Evolutionary conservation across 2,113 vertebrate genomes (phyloP), one percentile per base, ranked within the genome.

Genomic region (Pollimyrus isidori): DNA sequence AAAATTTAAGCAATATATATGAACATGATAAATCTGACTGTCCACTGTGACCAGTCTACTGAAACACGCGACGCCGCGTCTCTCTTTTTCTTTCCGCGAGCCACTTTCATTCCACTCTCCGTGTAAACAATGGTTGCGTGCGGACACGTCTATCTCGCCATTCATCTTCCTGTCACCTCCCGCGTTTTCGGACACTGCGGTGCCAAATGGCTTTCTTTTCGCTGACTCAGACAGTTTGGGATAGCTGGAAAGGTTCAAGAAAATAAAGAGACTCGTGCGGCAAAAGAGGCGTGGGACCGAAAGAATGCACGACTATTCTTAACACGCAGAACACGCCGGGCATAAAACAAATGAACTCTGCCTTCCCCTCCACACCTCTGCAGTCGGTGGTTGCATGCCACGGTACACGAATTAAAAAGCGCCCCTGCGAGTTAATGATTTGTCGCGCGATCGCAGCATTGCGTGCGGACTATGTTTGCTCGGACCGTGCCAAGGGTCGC

Each of bases 391-490:
- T 52, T 49, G 52, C 91, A 90, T 89, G 92, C 89, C 89, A 89
- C 45, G 26, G 82, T 87, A 89, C 10, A 1, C 73, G 73, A 39
- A 80, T 80, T 80, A 13, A 23, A 84, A 89, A 92, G 91, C 92
- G 91, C 92, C 94, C 93, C 93, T 93, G 46, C 87, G 94, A 92
- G 94, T 96, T 96, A 96, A 96, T 95, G 93, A 96, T 96, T 90
- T 95, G 94, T 93, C 93, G 90, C 90, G 83, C 82, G 83, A 89
- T 26, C 91, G 62, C 86, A 88, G 85, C 95, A 90, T 96, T 94
- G 95, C 95, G 95, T 96, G 95, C 95, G 95, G 95, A 96, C 95
- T 93, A 90, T 96, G 95, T 96, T 96, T 96, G 95, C 93, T 94
- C 91, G 91, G 93, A 89, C 93, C 92, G 93, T 95, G 95, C 94